phyloP scores from a whole-genome alignment of 2,113 vertebrate genomes.

The Antechinus stuartii region DNA sequence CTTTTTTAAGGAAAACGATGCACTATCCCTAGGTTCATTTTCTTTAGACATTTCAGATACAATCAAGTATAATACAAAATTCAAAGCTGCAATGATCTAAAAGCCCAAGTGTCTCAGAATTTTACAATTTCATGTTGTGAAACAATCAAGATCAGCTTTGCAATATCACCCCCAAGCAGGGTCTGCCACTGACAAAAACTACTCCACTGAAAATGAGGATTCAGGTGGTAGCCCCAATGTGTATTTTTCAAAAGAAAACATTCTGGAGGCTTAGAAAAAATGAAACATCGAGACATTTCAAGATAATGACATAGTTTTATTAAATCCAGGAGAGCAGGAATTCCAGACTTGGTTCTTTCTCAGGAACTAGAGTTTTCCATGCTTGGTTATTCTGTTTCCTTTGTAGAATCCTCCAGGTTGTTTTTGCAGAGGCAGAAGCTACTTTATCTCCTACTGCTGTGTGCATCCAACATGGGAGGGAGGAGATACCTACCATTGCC shows the following conservation, averaged over 20 bases:
- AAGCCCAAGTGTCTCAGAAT: neutral
- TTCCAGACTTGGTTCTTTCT: neutral
- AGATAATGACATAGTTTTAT: neutral
- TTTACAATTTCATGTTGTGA: neutral
- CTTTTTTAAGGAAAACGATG: constrained; percentile 58
- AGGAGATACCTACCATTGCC: neutral
- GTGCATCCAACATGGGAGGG: neutral
- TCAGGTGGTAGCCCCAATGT: neutral
- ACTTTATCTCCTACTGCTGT: neutral
- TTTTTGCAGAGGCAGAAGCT: neutral
- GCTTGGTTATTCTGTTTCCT: neutral
- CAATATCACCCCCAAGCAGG: neutral
- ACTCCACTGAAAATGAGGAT: neutral
- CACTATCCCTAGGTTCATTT: constrained; percentile 61
- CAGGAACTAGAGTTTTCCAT: neutral
- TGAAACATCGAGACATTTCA: neutral
- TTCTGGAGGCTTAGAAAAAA: neutral
- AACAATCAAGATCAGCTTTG: neutral
- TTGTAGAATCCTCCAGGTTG: neutral
- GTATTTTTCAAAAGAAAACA: neutral
- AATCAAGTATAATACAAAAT: neutral
- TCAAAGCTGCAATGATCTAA: neutral
- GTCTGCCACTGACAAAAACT: neutral
- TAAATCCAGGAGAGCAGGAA: neutral
- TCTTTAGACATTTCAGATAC: neutral